Conservation (phyloP, 2,113 vertebrate species). For the Emydura subglobosa region DNA sequence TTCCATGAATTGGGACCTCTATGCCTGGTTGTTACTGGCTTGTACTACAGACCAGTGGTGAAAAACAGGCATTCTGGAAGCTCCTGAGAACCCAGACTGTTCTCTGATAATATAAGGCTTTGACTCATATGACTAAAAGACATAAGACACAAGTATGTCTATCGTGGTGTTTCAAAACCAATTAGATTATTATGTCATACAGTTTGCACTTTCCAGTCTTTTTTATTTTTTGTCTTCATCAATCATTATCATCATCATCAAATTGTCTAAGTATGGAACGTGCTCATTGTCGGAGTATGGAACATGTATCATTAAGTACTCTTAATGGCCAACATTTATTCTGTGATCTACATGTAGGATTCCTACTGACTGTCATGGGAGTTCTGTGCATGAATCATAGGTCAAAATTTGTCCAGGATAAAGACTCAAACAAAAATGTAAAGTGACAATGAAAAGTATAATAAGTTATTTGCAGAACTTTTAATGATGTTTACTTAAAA, state of each 20-base stretch:
- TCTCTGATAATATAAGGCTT: neutral
- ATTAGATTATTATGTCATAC: neutral
- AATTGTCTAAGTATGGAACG: neutral
- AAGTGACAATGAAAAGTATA: neutral
- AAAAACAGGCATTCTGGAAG: neutral
- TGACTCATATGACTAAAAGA: neutral
- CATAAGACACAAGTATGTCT: neutral
- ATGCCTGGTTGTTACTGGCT: neutral
- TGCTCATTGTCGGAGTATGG: neutral
- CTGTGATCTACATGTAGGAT: neutral
- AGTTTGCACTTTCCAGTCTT: neutral
- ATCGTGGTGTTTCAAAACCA: neutral
- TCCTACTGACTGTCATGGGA: neutral
- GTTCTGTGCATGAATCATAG: neutral
- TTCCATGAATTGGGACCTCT: neutral
- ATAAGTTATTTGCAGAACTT: neutral
- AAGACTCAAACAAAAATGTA: neutral
- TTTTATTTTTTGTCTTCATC: neutral
- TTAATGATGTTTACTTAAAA: neutral
- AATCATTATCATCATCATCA: neutral
- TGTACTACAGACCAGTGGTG: neutral
- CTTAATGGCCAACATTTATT: neutral
- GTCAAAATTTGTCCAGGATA: neutral
- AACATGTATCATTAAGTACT: neutral
- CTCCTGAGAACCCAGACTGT: neutral